Evolutionary conservation across 2,113 vertebrate genomes (phyloP), one percentile per base, ranked within the genome.

Genomic region (Centropus bengalensis): DNA sequence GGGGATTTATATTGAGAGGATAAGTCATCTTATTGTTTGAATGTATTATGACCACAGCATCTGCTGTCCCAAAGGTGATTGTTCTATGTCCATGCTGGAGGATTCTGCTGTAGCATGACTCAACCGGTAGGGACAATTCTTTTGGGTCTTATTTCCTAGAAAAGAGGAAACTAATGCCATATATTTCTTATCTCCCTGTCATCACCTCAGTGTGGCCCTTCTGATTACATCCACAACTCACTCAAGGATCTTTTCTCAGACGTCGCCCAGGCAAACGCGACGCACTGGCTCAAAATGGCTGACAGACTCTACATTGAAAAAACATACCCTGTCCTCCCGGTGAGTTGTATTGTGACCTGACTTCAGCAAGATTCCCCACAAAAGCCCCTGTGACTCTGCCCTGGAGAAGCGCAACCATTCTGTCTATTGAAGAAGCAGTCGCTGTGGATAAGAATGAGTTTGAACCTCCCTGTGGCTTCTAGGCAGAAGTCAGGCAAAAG

Each of bases 301-400:
- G 88, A 96, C 36, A 93, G 78, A 49, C 36, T 96, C 42, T 96
- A 94, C 3, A 44, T 93, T 40, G 95, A 96, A 5, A 89, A 94
- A 70, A 78, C 87, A 51, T 94, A 62, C 47, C 60, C 94, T 0
- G 4, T 95, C 84, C 90, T 94, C n/a, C 40, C 69, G 92, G 95
- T 96, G 78, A 95, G 95, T 95, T 54, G 15, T n/a, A 11, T 4
- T 38, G 20, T 24, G 12, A 82, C 44, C 9, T 63, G 59, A 62
- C 8, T 40, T 79, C 28, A 32, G 14, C 1, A 2, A 71, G 32
- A 47, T 28, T 85, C 36, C 18, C 10, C 14, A 5, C 27, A 54
- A 85, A 73, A 36, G 33, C 6, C 27, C 16, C 27, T 18, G 10
- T 38, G 18, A 56, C 40, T 55, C 54, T 20, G 16, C 40, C 12